Evolutionary conservation across 2,888 invertebrate species (phyloP).

Genomic region (Lingula anatina): DNA sequence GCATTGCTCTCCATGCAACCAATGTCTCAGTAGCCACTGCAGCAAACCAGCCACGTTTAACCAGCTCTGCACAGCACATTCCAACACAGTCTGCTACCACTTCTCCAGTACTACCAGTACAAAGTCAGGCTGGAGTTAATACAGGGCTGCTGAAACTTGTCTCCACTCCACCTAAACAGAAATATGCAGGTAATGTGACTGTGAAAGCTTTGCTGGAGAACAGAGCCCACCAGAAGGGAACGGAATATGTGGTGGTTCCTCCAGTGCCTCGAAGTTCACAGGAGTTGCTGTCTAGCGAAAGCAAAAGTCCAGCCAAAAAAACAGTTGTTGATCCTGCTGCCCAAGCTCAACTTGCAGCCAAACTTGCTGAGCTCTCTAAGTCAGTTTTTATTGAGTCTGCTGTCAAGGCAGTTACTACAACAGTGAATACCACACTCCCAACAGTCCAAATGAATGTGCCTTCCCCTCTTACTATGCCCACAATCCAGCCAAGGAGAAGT

Average conservation of each 20-base stretch:
- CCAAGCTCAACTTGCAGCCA: too few species aligned
- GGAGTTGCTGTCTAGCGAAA: too few species aligned
- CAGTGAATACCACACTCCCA: constrained; percentile 34
- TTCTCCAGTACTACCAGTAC: too few species aligned
- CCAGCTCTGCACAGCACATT: too few species aligned
- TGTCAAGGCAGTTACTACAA: constrained; percentile 28
- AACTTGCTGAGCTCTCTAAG: too few species aligned
- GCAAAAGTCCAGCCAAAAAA: too few species aligned
- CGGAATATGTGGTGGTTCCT: constrained; percentile 5
- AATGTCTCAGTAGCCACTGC: background rate
- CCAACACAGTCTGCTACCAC: too few species aligned
- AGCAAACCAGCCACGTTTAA: too few species aligned
- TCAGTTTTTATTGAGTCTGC: constrained; percentile 21
- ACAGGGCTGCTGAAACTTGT: constrained; percentile 5
- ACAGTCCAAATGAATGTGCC: constrained; percentile 41
- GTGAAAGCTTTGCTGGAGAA: constrained; percentile 41
- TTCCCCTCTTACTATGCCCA: constrained; percentile 31
- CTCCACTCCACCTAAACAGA: constrained; percentile 10
- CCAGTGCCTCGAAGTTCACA: constrained; percentile 8
- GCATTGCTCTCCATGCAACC: too few species aligned
- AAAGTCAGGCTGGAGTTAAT: background rate
- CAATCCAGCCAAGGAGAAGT: constrained; percentile 28
- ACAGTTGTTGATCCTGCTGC: too few species aligned
- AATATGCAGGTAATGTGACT: constrained; percentile 42
- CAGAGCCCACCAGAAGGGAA: constrained; percentile 16